Conservation (phyloP, 2,113 vertebrate genomes). For the Crypturellus undulatus region DNA sequence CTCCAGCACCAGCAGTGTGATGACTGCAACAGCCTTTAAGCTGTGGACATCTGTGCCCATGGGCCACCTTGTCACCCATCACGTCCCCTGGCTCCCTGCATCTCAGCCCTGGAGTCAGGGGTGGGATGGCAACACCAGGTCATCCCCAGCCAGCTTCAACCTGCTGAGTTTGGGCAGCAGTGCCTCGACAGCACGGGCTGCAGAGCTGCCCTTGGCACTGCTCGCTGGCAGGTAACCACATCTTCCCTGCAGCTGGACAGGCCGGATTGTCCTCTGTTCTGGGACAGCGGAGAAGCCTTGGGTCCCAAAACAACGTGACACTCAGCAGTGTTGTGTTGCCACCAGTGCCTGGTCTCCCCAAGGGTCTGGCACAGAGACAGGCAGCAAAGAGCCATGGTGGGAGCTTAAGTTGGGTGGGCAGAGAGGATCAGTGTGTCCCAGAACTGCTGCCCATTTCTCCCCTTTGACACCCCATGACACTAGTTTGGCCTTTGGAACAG, state of each 20-base stretch:
- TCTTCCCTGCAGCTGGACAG: neutral
- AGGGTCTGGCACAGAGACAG: neutral
- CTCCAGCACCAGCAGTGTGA: no score
- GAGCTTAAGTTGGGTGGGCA: neutral
- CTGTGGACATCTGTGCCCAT: accelerated
- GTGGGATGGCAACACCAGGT: no score
- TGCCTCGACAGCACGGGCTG: neutral
- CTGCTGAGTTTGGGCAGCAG: neutral
- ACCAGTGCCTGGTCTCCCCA: accelerated
- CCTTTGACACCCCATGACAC: neutral
- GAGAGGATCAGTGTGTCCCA: neutral
- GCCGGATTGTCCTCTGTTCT: neutral
- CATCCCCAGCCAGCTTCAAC: no score
- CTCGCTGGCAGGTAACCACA: neutral
- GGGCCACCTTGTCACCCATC: no score
- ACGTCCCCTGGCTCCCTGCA: no score
- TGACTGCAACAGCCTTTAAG: accelerated
- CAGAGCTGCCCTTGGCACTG: neutral
- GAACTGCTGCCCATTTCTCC: neutral
- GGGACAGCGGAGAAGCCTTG: neutral
- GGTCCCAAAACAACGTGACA: accelerated
- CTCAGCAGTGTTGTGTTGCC: neutral
- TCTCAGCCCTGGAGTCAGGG: no score
- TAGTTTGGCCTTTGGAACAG: neutral
- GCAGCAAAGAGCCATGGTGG: neutral